A percentile compares a stretch with the other conserved stretches of the same genome.
Conservation (phyloP, 2,797 vertebrate species). For the Coregonus sp. region DNA sequence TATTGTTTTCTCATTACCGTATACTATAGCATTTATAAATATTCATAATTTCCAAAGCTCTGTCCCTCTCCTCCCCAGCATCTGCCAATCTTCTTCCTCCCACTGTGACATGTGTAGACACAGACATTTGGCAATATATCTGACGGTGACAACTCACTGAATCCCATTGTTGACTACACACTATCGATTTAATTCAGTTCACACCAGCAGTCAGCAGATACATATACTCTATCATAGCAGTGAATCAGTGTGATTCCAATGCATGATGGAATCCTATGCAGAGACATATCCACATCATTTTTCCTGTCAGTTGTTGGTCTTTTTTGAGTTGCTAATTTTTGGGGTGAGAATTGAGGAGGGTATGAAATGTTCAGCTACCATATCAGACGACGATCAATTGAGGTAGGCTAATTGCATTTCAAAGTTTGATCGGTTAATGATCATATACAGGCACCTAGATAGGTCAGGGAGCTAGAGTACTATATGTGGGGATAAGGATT, state of each 20-base stretch:
- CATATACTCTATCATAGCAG: slow-evolving; percentile 41
- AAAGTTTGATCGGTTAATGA: background rate
- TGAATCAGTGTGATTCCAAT: slow-evolving; percentile 29
- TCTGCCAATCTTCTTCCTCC: slow-evolving; percentile 23
- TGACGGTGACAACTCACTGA: slow-evolving; percentile 53
- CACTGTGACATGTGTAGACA: slow-evolving; percentile 40
- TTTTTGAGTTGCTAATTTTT: background rate
- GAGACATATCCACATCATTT: slow-evolving; percentile 14
- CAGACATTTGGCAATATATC: slow-evolving; percentile 55
- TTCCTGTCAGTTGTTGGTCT: background rate
- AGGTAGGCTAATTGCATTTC: background rate
- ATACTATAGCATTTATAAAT: slow-evolving; percentile 33
- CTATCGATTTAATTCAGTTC: slow-evolving; percentile 49
- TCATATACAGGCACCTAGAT: background rate
- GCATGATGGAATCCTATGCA: slow-evolving; percentile 3
- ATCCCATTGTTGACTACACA: slow-evolving; percentile 41
- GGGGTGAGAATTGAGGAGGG: background rate
- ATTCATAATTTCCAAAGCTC: slow-evolving; percentile 15
- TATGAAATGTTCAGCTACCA: background rate
- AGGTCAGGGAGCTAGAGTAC: background rate
- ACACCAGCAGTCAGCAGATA: slow-evolving; percentile 30
- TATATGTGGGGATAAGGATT: background rate
- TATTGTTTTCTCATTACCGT: slow-evolving; percentile 51
- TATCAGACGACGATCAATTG: background rate
- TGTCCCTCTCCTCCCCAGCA: slow-evolving; percentile 19